Evolutionary conservation across 2,888 invertebrate species (phyloP), one percentile per base, ranked within the genome.

Genomic region (Xanthia togata): DNA sequence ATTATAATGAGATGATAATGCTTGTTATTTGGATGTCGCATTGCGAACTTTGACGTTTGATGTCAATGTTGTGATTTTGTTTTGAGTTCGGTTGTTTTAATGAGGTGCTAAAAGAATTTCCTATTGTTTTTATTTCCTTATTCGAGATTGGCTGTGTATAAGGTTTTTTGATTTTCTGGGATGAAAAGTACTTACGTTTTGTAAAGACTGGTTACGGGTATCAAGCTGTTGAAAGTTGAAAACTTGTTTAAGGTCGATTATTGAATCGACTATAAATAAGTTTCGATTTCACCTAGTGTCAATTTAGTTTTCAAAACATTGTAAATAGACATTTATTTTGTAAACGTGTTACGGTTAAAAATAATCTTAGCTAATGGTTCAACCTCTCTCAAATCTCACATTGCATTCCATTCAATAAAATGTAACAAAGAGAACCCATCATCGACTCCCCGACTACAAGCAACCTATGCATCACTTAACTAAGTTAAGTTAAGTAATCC

Each of bases 401-500:
- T 20, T 6, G 47, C 17, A 47, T 8, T 50, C 50, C 23, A n/a
- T n/a, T n/a, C n/a, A 50, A 50, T 8, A 9, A 23, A 50, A 50
- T 50, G 23, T 23, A 50, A 23, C 23, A 23, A 50, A 50, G 23
- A 50, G 23, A 20, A 9, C 2, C 23, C 50, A 50, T 50, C 9
- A 50, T 23, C 2, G 35, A 3, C 85, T 88, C 88, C 69, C 38
- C 44, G 76, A 75, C 85, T 87, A 88, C 44, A 86, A 70, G 71
- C 72, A 85, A 86, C 83, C 82, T 86, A 86, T 86, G 87, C 88
- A 89, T 89, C 86, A 87, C 79, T 86, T 86, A 87, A 89, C 90
- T 86, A 86, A 90, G 87, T 90, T 83, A 81, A 88, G 76, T 87
- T 83, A 81, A 88, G 77, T 87, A 90, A 92, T 90, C 89, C 88